These are phyloP conservation scores for Phaenicophaeus curvirostris DNA, from an alignment of 2,797 vertebrate species.

Conservation along the genomic window DNA sequence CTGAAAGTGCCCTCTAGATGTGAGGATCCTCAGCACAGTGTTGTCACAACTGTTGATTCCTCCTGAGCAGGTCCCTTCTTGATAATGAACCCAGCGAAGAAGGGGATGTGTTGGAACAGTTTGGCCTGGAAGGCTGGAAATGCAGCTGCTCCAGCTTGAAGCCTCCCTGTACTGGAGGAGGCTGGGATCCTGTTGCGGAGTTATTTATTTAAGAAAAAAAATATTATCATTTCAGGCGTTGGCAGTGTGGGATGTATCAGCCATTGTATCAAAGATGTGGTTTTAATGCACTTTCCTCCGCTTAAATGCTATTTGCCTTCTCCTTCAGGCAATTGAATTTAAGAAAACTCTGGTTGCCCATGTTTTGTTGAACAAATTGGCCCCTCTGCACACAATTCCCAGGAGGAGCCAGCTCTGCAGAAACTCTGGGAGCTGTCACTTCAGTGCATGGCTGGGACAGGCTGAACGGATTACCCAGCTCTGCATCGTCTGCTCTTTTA, in stretches of 20 bases:
- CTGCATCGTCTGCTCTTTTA: slow-evolving; percentile 59
- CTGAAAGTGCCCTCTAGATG: not conserved
- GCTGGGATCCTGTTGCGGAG: slow-evolving; percentile 24
- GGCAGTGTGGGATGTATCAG: slow-evolving; percentile 40
- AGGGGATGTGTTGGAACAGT: not conserved
- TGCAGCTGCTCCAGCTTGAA: not conserved
- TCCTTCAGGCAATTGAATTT: slow-evolving; percentile 75
- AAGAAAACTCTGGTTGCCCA: slow-evolving; percentile 70
- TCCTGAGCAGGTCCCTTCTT: not conserved
- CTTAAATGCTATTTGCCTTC: slow-evolving; percentile 73
- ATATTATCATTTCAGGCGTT: slow-evolving; percentile 73
- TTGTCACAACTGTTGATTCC: accelerated
- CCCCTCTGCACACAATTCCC: slow-evolving; percentile 52
- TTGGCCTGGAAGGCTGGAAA: slow-evolving; percentile 46
- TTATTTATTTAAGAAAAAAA: slow-evolving; percentile 76
- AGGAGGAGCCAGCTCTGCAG: slow-evolving; percentile 65
- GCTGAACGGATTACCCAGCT: slow-evolving; percentile 54
- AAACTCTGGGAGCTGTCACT: slow-evolving; percentile 67
- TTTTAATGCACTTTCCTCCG: slow-evolving; percentile 69
- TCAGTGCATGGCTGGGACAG: slow-evolving; percentile 37
- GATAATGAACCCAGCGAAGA: not conserved
- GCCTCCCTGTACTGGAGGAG: not conserved
- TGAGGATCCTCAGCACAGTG: not conserved
- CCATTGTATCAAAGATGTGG: slow-evolving; percentile 70
- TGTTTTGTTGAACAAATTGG: slow-evolving; percentile 65